phyloP scores from a whole-genome alignment of 2,797 vertebrate species.

The Taenioides sp. region DNA sequence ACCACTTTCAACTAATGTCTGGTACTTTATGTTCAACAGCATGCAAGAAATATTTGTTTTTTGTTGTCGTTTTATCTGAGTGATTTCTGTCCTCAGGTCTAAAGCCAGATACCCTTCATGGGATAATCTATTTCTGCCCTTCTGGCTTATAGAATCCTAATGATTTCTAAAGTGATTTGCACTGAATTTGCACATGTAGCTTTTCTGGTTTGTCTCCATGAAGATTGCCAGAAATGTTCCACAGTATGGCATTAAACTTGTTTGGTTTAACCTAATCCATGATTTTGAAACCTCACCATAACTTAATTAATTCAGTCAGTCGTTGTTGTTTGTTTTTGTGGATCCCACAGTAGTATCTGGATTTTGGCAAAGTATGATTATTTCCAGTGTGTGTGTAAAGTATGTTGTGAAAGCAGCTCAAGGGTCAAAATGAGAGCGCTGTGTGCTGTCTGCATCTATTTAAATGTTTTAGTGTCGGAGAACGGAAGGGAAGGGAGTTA shows the following conservation, averaged over 20 bases:
- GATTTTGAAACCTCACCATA: not conserved
- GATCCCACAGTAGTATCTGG: not conserved
- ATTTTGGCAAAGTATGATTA: not conserved
- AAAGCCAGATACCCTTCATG: not conserved
- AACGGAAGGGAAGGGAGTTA: no score
- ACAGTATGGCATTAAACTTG: not conserved
- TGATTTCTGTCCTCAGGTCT: not conserved
- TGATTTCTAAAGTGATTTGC: no score
- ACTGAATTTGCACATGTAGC: not conserved
- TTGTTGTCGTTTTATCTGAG: no score
- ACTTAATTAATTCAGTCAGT: no score
- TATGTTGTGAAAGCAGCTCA: no score
- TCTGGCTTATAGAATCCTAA: no score
- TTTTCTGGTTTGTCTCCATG: not conserved
- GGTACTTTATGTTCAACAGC: not conserved
- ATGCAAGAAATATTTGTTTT: no score
- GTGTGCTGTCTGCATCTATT: no score
- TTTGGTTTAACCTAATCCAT: not conserved
- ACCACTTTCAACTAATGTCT: not conserved
- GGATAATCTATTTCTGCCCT: no score
- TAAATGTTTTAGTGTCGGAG: no score
- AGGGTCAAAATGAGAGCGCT: no score
- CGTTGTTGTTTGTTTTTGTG: not conserved
- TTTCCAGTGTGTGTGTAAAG: no score
- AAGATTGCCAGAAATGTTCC: not conserved